Base-by-base conservation (phyloP, 2,888 invertebrate species). In the Zelleria hepariella region DNA sequence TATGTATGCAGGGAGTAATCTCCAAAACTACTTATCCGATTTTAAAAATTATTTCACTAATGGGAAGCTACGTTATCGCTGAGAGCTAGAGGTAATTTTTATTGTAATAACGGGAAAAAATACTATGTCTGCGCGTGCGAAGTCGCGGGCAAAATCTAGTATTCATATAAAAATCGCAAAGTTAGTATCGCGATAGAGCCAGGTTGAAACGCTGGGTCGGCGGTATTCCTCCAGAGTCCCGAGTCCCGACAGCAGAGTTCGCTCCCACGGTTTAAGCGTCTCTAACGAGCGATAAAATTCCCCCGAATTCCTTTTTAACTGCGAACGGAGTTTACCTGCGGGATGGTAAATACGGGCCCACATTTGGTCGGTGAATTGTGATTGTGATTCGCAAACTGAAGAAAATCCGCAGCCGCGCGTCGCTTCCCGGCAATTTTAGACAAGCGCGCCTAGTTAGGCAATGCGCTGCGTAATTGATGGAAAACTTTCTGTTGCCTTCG, bases 241-340 rank as follows among this genome's bases (percentile, higher is more conserved):
- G 62, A 48, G 66, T 63, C 63, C 67, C 69, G 73, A 42, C 32
- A 42, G 32, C 32, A 42, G 32, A 42, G 32, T 69, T 72, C 71
- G 69, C 69, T 72, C 68, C 68, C 68, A 66, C 68, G 75, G 74
- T 73, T 79, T 78, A 77, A 81, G 77, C 52, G 82, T 80, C 81
- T 77, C 86, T 86, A 86, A 86, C 83, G 84, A 85, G 81, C 83
- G 78, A 84, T 85, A 85, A 85, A 86, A 86, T 74, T 80, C 72
- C 68, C 67, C 73, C 69, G 73, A 78, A 82, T 80, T 85, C 77
- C 79, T 83, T 83, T 86, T 83, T 82, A 84, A 84, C 81, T 81
- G 80, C 77, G 78, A 71, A 70, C 74, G 67, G 77, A 82, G 80
- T 85, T 82, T 80, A 84, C 86, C 84, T 85, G 85, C 82, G 84